Percentiles rank a stretch among this genome's conserved stretches.
Evolutionary conservation across 2,888 invertebrate genomes (phyloP).

Genomic region (Balanococcus diminutus): DNA sequence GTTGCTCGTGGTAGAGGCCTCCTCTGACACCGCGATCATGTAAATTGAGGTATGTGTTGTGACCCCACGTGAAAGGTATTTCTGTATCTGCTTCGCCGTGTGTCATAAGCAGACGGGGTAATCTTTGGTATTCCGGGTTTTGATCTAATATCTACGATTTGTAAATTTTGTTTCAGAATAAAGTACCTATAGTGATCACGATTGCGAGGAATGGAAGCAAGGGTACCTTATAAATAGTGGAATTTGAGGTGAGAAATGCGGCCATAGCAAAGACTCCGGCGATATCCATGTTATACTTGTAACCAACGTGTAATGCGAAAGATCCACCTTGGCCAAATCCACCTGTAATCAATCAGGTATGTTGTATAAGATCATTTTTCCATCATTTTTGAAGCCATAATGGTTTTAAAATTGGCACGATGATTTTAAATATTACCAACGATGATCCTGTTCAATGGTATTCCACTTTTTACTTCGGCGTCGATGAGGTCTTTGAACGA

Average conservation of each 20-base stretch:
- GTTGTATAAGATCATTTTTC: not conserved
- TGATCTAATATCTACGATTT: not conserved
- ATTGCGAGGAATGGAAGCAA: not conserved
- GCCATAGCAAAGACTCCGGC: conserved; percentile 80
- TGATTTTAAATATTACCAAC: conserved; percentile 65
- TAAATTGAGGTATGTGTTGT: not conserved
- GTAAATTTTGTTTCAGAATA: not conserved
- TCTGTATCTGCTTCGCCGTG: conserved; percentile 15
- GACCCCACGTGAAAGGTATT: conserved; percentile 6
- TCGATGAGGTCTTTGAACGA: conserved; percentile 62
- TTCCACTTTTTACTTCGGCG: conserved; percentile 64
- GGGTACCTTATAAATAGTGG: conserved; percentile 70
- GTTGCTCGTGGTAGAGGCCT: not conserved
- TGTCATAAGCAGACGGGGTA: not conserved
- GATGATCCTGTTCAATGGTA: conserved; percentile 73
- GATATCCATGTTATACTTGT: conserved; percentile 69
- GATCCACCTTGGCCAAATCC: conserved; percentile 76
- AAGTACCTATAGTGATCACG: not conserved
- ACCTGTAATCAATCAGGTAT: conserved; percentile 62
- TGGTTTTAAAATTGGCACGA: not conserved
- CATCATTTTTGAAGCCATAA: not conserved
- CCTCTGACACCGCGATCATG: not conserved
- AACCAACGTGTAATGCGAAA: conserved; percentile 75
- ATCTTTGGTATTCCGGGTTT: not conserved
- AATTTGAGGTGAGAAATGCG: conserved; percentile 76